Percentiles rank a stretch among this genome's conserved stretches.
Conservation (phyloP, 2,113 vertebrate genomes). For the Saccopteryx leptura region DNA sequence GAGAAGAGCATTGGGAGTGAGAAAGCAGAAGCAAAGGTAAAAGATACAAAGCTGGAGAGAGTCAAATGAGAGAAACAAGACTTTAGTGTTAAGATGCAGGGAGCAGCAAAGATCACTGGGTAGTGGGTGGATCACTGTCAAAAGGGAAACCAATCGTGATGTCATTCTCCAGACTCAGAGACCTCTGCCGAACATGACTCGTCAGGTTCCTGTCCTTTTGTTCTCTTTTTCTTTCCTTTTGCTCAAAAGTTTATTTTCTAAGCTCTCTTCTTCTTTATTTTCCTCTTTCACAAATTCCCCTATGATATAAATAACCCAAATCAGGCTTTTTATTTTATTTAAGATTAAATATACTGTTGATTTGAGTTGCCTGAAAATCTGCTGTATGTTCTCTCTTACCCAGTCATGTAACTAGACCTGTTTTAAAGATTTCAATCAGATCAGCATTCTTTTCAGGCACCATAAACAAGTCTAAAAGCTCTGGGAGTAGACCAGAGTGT, state of each 20-base stretch:
- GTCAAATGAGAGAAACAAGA: neutral
- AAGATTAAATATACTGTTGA: slow-evolving; percentile 53
- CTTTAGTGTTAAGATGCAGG: neutral
- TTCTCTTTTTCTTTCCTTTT: slow-evolving; percentile 45
- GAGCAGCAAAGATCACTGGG: neutral
- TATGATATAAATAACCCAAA: slow-evolving; percentile 8
- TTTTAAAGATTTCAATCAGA: slow-evolving; percentile 23
- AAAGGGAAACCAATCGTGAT: neutral
- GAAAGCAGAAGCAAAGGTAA: slow-evolving; percentile 14
- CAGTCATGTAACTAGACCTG: neutral
- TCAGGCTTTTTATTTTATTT: neutral
- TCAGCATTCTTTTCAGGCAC: slow-evolving; percentile 20
- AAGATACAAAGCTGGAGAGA: slow-evolving; percentile 25
- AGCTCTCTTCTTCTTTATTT: neutral
- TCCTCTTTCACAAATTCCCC: neutral
- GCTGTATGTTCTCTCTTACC: neutral
- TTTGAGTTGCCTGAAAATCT: slow-evolving; percentile 19
- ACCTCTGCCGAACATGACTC: neutral
- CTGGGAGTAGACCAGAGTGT: slow-evolving; percentile 60
- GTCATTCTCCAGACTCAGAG: neutral
- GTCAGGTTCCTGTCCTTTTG: neutral
- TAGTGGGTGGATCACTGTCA: neutral
- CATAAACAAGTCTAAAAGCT: slow-evolving; percentile 40
- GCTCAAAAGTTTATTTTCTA: neutral
- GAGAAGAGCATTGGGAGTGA: neutral